These are phyloP conservation scores for Hetaerina americana DNA, from an alignment of 1,140 invertebrate species.

Conservation along the genomic window DNA sequence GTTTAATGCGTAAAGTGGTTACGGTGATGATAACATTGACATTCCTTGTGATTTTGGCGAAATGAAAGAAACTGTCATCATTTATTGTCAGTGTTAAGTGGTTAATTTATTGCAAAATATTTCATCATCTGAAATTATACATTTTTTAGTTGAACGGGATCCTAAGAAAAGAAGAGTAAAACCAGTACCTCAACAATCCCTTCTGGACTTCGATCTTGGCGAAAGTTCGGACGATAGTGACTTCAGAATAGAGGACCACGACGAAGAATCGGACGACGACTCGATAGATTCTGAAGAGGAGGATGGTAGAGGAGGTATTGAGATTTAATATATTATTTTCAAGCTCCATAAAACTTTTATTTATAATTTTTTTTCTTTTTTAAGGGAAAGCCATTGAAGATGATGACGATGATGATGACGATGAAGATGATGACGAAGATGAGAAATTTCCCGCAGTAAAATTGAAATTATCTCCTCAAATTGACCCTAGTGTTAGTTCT, in stretches of 20 bases:
- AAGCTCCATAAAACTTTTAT: conserved; percentile 22
- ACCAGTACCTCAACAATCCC: conserved; percentile 52
- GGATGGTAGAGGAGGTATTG: conserved; percentile 23
- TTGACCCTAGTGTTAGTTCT: conserved; percentile 22
- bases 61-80: too few relatives aligned
- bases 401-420: conserved; percentile 27
- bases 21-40: too few relatives aligned
- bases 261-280: conserved; percentile 58
- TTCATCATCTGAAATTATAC: too few relatives aligned
- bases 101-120: too few relatives aligned
- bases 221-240: conserved; percentile 93
- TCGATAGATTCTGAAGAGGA: conserved; percentile 37
- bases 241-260: conserved; percentile 81
- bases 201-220: conserved; percentile 71
- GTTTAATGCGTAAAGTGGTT: too few relatives aligned
- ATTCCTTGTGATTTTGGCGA: too few relatives aligned
- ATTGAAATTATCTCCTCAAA: conserved; percentile 29
- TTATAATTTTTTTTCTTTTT: conserved; percentile 35
- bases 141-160: conserved; percentile 59
- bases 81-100: too few relatives aligned
- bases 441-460: conserved; percentile 26
- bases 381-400: conserved; percentile 35
- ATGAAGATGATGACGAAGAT: conserved; percentile 24
- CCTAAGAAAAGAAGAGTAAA: conserved; percentile 77
- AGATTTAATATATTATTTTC: neutral